Percentiles rank a stretch among this genome's conserved stretches.
phyloP scores from a whole-genome alignment of 2,113 vertebrate genomes.

The Tychaedon coryphoeus region DNA sequence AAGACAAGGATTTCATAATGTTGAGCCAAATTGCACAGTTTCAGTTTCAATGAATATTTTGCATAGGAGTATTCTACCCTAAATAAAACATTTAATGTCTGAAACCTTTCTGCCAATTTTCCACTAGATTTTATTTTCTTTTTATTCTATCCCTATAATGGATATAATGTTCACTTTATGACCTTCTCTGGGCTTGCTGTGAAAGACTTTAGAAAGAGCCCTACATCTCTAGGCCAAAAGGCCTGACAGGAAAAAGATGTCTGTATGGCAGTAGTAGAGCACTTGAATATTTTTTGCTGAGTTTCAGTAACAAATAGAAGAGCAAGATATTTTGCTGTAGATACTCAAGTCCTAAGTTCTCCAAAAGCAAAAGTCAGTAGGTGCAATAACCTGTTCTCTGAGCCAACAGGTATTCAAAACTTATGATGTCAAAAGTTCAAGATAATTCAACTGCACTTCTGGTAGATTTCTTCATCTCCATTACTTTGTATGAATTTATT shows the following conservation, averaged over 20 bases:
- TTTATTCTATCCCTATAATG: background rate
- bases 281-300: background rate
- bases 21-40: background rate
- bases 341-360: background rate
- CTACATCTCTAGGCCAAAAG: background rate
- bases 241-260: background rate
- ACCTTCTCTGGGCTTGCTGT: background rate
- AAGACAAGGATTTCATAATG: background rate
- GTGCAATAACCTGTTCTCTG: background rate
- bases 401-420: background rate
- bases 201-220: background rate
- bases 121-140: background rate
- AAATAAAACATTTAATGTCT: background rate
- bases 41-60: constrained; percentile 12
- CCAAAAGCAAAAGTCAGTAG: background rate
- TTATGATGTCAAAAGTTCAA: background rate
- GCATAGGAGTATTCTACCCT: background rate
- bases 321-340: background rate
- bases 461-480: background rate
- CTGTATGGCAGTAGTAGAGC: background rate
- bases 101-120: background rate
- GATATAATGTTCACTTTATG: background rate
- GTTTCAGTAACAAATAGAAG: background rate
- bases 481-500: background rate
- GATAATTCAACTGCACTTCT: background rate